Conservation (phyloP, 2,113 vertebrate species). For the Platichthys flesus region DNA sequence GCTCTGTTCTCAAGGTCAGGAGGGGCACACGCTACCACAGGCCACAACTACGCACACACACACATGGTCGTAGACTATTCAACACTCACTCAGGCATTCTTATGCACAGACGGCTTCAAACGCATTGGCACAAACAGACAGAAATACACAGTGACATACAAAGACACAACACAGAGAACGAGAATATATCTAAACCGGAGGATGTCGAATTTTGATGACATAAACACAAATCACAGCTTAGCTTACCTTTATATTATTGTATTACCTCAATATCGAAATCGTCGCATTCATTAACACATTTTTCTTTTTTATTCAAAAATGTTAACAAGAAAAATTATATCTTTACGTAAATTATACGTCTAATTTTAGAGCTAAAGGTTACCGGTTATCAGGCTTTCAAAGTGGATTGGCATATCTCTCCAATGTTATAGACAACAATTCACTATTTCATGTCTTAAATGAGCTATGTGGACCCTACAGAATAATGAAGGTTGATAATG, state of each 20-base stretch:
- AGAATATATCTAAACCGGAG: slow-evolving; percentile 3
- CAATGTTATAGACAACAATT: too few species aligned
- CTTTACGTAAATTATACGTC: too few species aligned
- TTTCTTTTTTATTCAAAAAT: too few species aligned
- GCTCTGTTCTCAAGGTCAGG: slow-evolving; percentile 79
- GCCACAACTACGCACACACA: slow-evolving; percentile 58
- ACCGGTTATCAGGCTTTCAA: too few species aligned
- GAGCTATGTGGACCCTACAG: too few species aligned
- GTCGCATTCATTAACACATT: neutral
- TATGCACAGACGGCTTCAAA: slow-evolving; percentile 45
- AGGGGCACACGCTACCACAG: slow-evolving; percentile 72
- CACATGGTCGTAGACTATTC: slow-evolving; percentile 33
- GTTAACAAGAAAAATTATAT: too few species aligned
- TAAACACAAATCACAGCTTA: neutral
- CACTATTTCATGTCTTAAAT: too few species aligned
- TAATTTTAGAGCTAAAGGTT: too few species aligned
- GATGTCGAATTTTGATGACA: neutral
- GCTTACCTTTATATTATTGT: neutral
- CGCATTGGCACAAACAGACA: too few species aligned
- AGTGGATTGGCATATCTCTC: too few species aligned
- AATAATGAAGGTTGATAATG: too few species aligned
- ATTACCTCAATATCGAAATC: neutral
- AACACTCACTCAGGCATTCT: slow-evolving; percentile 51
- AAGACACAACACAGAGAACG: neutral
- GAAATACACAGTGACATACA: slow-evolving; percentile 17